Conservation (phyloP, 1,140 invertebrate genomes). For the Caenorhabditis inopinata region DNA sequence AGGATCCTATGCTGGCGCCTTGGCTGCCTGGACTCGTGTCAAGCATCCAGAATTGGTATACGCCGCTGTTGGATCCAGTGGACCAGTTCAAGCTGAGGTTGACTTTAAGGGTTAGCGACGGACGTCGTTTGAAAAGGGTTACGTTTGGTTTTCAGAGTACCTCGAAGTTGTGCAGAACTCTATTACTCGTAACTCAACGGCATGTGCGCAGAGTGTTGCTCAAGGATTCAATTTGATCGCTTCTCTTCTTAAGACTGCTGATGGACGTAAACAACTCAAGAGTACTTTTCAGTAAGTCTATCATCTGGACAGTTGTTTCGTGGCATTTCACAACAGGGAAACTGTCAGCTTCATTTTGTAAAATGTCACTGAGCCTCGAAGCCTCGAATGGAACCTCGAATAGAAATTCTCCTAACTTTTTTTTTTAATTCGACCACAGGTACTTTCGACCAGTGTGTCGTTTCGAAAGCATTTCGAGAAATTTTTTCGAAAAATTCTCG, state of each 20-base stretch:
- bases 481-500: no score
- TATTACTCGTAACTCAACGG: conserved; percentile 10
- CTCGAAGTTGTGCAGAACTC: conserved; percentile 47
- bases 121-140: not conserved
- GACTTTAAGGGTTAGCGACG: conserved; percentile 44
- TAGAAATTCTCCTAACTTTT: no score
- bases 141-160: conserved; percentile 28
- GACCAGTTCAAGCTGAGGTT: conserved; percentile 48
- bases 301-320: no score
- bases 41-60: conserved; percentile 49
- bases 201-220: conserved; percentile 18
- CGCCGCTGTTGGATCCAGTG: conserved; percentile 45
- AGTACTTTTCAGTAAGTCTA: conserved; percentile 30
- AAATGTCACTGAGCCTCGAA: no score
- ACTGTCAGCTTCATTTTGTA: no score
- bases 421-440: no score
- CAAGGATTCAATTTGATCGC: conserved; percentile 44
- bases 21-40: conserved; percentile 50
- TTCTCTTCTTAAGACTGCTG: conserved; percentile 39
- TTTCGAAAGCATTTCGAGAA: no score
- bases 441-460: no score
- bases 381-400: no score
- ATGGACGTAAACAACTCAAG: conserved; percentile 38
- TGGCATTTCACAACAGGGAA: no score
- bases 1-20: conserved; percentile 49